Base-by-base conservation (phyloP, 2,888 invertebrate genomes). In the Eristalis tenax region DNA sequence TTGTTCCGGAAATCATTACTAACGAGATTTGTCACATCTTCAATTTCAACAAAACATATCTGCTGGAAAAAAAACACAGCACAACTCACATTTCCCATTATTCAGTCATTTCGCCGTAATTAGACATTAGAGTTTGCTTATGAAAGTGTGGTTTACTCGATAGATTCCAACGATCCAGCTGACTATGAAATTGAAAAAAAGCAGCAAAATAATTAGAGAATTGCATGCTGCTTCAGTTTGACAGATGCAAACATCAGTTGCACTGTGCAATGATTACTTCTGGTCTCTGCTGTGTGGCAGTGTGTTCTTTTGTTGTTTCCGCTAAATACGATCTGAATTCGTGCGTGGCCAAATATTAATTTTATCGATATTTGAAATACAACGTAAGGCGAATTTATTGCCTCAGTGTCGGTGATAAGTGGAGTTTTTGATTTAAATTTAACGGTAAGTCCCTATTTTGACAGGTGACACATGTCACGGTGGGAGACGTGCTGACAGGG, bases 161-260 rank as follows among this genome's bases (percentile, higher is more conserved):
- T 64, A 81, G 76, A 76, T 80, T 71, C 57, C 56, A 73, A 15
- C 63, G 35, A 57, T 26, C 70, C 61, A 82, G 74, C 82, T 78
- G 78, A 75, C 71, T 50, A 79, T 82, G 57, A 68, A 82, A 79
- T 86, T 70, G 83, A 26, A 59, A 65, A 78, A 77, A 73, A 32
- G 63, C n/a, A 69, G 78, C 61, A 69, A 40, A 86, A 78, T 66
- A 78, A 83, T 86, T 86, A 82, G 18, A 59, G 70, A 75, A 74
- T 81, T 57, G 83, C 86, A 82, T 86, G 86, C 50, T 35, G 32
- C 15, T 18, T 5, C 43, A 73, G 43, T 63, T 77, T 69, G 73
- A 77, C 64, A 73, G 59, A 74, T 64, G 38, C 64, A 70, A 64
- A 68, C 35, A 68, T 59, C 79, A 18, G 38, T 43, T 73, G 56